A percentile compares a stretch with the other conserved stretches of the same genome.
Evolutionary conservation across 2,888 invertebrate genomes (phyloP).

Genomic region (Linnaemya tessellans): DNA sequence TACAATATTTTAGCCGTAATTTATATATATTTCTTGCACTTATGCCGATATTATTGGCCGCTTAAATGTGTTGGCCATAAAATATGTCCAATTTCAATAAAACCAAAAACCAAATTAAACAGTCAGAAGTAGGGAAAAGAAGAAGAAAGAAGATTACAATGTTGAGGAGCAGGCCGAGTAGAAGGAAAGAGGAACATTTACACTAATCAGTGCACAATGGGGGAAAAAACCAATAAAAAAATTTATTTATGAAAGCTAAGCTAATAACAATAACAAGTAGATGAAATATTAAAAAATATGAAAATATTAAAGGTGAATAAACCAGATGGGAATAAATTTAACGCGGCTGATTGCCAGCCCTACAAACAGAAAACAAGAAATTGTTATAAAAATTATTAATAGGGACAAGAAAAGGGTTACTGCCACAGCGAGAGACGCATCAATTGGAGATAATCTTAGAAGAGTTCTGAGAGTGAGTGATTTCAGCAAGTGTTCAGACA

Average conservation of each 20-base stretch:
- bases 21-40: slow-evolving; percentile 46
- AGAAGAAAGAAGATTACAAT: slow-evolving; percentile 61
- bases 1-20: slow-evolving; percentile 34
- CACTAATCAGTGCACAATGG: slow-evolving; percentile 80
- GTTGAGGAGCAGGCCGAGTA: slow-evolving; percentile 51
- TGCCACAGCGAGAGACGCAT: not conserved
- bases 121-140: too few relatives aligned
- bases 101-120: slow-evolving; percentile 54
- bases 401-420: slow-evolving; percentile 16
- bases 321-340: slow-evolving; percentile 81
- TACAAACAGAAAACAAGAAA: slow-evolving; percentile 8
- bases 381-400: not conserved
- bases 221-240: slow-evolving; percentile 45
- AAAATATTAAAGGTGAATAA: slow-evolving; percentile 59
- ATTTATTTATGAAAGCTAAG: slow-evolving; percentile 51
- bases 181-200: slow-evolving; percentile 73
- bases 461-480: slow-evolving; percentile 9
- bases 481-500: slow-evolving; percentile 1
- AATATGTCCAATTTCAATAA: slow-evolving; percentile 66
- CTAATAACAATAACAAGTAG: slow-evolving; percentile 52
- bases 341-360: slow-evolving; percentile 79
- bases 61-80: slow-evolving; percentile 63
- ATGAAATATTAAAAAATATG: slow-evolving; percentile 68
- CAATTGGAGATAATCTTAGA: slow-evolving; percentile 4
- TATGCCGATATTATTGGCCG: slow-evolving; percentile 43